A percentile compares a stretch with the other conserved stretches of the same genome.
Conservation (phyloP, 2,797 vertebrate genomes). For the Rhabdophis nuchalis region DNA sequence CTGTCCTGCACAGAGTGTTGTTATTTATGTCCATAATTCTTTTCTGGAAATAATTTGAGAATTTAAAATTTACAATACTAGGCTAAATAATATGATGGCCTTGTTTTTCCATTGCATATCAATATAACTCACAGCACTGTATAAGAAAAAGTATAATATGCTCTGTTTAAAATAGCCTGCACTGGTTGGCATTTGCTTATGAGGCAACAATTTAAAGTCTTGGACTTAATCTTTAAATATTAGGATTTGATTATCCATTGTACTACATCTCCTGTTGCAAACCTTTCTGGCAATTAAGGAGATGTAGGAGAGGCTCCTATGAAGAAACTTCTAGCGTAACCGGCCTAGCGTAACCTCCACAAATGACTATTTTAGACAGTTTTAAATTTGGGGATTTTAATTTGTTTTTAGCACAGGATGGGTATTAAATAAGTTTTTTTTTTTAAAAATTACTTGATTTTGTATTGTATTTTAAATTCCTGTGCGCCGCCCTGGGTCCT, state of each 20-base stretch:
- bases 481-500: too few species aligned
- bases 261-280: background rate
- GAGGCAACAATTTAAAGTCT: background rate
- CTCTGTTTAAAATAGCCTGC: background rate
- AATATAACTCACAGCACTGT: constrained; percentile 27
- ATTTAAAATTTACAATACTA: constrained; percentile 40
- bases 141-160: constrained; percentile 18
- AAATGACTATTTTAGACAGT: too few species aligned
- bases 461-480: too few species aligned
- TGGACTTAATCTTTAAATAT: background rate
- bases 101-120: constrained; percentile 37
- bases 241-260: background rate
- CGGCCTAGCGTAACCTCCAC: too few species aligned
- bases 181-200: background rate
- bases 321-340: background rate
- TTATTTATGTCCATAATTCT: constrained; percentile 57
- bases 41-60: constrained; percentile 57
- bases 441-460: too few species aligned
- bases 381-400: too few species aligned
- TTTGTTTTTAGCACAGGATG: too few species aligned
- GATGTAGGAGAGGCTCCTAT: background rate
- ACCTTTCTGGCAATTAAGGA: background rate
- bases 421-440: too few species aligned
- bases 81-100: constrained; percentile 41
- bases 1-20: constrained; percentile 31